Conservation (phyloP, 1,140 invertebrate species). For the Microplitis demolitor region DNA sequence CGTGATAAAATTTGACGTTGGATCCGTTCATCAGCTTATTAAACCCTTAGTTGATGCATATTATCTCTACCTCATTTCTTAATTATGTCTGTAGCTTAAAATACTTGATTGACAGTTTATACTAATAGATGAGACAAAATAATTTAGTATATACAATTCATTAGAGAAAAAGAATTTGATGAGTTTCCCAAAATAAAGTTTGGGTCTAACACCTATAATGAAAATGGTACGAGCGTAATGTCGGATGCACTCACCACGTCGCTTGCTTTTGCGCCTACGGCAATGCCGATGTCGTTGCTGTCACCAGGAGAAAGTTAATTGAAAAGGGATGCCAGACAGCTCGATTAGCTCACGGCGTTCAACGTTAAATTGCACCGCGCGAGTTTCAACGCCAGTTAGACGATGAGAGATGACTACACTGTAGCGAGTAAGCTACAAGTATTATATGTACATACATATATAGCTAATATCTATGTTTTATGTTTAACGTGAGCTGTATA, state of each 20-base stretch:
- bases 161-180: not conserved
- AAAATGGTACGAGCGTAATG: conserved; percentile 11
- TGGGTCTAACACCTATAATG: conserved; percentile 7
- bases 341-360: conserved; percentile 28
- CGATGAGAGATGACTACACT: not conserved
- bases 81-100: too few species aligned
- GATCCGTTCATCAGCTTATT: too few species aligned
- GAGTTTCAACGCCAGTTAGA: not conserved
- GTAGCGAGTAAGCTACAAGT: too few species aligned
- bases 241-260: conserved; percentile 22
- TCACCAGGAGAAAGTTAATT: conserved; percentile 28
- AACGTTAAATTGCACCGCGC: conserved; percentile 21
- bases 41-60: too few species aligned
- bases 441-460: too few species aligned
- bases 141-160: too few species aligned
- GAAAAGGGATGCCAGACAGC: conserved; percentile 28
- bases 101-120: too few species aligned
- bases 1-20: too few species aligned
- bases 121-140: too few species aligned
- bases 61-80: too few species aligned
- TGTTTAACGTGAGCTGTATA: too few species aligned
- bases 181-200: not conserved
- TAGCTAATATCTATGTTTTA: too few species aligned
- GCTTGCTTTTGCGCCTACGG: conserved; percentile 3
- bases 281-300: conserved; percentile 12